Evolutionary conservation across 2,797 vertebrate genomes (phyloP).

Genomic region (Tachyglossus aculeatus): DNA sequence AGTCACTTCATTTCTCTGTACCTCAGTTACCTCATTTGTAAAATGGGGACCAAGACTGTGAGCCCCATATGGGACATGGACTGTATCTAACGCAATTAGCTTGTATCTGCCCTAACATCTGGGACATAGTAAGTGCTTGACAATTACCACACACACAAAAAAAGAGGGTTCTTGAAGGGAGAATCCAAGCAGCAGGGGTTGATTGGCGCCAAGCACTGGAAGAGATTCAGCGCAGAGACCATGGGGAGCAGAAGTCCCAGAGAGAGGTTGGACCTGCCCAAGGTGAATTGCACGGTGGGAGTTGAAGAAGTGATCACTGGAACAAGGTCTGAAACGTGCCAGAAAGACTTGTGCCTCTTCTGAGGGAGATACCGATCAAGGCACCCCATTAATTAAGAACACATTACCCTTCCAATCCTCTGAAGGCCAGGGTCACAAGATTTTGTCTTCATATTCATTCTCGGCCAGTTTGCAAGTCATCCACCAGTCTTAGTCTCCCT

Average conservation of each 20-base stretch:
- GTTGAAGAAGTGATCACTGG: neutral
- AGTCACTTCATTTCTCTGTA: too few relatives aligned
- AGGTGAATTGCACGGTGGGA: conserved; percentile 5
- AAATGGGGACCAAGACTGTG: too few relatives aligned
- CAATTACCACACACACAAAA: too few relatives aligned
- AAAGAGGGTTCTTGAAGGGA: too few relatives aligned
- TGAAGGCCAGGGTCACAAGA: conserved; percentile 28
- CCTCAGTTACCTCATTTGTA: too few relatives aligned
- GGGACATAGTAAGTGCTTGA: too few relatives aligned
- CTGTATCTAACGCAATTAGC: too few relatives aligned
- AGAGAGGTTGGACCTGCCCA: neutral
- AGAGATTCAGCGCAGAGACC: conserved; percentile 3
- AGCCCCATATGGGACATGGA: too few relatives aligned
- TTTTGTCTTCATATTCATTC: conserved; percentile 12
- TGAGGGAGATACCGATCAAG: neutral
- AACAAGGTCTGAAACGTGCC: neutral
- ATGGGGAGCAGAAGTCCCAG: neutral
- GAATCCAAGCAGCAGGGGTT: conserved; percentile 2
- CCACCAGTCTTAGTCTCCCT: too few relatives aligned
- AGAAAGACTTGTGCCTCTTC: neutral
- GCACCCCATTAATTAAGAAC: conserved; percentile 13
- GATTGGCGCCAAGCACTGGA: conserved; percentile 11
- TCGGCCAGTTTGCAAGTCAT: conserved; percentile 21
- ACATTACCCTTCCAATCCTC: conserved; percentile 3
- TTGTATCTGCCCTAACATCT: too few relatives aligned